Evolutionary conservation across 2,888 invertebrate genomes (phyloP).

Genomic region (Celastrina argiolus): DNA sequence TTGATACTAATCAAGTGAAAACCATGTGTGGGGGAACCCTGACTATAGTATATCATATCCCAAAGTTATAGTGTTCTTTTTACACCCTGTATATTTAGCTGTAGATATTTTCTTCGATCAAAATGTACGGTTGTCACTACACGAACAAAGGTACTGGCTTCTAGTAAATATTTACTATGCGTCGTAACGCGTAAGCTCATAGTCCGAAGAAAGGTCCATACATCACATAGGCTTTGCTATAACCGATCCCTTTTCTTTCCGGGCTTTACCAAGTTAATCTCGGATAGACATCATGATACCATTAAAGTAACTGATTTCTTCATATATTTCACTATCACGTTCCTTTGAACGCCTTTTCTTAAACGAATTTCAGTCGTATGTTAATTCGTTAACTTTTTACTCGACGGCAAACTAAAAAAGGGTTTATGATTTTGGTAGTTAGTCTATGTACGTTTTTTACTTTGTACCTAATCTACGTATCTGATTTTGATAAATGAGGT

Average conservation of each 20-base stretch:
- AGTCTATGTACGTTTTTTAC: too few species aligned
- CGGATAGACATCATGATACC: constrained; percentile 10
- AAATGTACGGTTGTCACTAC: neutral
- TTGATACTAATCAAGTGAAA: too few species aligned
- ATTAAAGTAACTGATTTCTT: constrained; percentile 11
- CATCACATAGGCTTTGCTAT: constrained; percentile 11
- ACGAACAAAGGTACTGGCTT: neutral
- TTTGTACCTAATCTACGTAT: too few species aligned
- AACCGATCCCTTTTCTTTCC: constrained; percentile 9
- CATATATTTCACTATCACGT: constrained; percentile 9
- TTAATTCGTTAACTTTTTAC: too few species aligned
- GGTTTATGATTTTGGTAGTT: too few species aligned
- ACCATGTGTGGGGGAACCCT: too few species aligned
- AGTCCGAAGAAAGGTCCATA: constrained; percentile 2
- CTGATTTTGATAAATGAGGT: too few species aligned
- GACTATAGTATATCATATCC: too few species aligned
- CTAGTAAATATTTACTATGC: neutral
- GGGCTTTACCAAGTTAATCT: constrained; percentile 3
- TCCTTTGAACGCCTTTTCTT: neutral
- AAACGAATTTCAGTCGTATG: neutral
- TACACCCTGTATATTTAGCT: too few species aligned
- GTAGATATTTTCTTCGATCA: neutral
- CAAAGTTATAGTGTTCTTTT: too few species aligned
- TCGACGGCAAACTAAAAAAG: too few species aligned
- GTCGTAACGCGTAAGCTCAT: neutral